phyloP scores from a whole-genome alignment of 2,113 vertebrate species.

The pig (Sus scrofa) region DNA sequence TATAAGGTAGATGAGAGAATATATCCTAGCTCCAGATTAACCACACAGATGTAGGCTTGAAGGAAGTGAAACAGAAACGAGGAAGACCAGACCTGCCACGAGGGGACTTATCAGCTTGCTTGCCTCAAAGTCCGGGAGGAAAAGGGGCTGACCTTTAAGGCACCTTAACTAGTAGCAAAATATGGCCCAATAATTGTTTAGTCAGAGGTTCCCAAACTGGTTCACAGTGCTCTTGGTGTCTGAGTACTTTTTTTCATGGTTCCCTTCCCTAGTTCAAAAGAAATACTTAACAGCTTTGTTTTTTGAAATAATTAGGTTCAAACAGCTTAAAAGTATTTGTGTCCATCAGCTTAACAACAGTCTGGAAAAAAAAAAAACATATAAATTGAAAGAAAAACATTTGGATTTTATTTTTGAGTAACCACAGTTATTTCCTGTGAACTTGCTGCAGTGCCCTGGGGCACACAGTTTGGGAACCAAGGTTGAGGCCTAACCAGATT shows the following conservation, averaged over 20 bases:
- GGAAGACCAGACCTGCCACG: background rate
- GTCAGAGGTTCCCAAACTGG: background rate
- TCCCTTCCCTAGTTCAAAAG: background rate
- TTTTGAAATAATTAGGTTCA: background rate
- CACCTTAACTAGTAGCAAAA: background rate
- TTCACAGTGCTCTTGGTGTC: background rate
- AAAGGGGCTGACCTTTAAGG: background rate
- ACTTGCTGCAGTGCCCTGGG: background rate
- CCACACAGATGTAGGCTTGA: background rate
- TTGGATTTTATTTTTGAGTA: conserved; percentile 11
- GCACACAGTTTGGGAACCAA: background rate
- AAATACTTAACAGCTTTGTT: background rate
- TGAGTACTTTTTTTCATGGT: conserved; percentile 12
- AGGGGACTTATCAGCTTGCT: background rate
- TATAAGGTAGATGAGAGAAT: background rate
- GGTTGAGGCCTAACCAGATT: background rate
- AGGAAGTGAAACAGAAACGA: background rate
- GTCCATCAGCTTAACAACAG: background rate
- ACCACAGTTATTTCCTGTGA: background rate
- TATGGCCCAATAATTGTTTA: background rate
- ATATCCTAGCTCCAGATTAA: background rate
- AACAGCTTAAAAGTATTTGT: conserved; percentile 17
- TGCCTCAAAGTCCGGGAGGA: background rate
- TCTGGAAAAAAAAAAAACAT: background rate
- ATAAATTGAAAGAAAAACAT: background rate